Conservation (phyloP, 1,140 invertebrate species). For the Hyles vespertilio region DNA sequence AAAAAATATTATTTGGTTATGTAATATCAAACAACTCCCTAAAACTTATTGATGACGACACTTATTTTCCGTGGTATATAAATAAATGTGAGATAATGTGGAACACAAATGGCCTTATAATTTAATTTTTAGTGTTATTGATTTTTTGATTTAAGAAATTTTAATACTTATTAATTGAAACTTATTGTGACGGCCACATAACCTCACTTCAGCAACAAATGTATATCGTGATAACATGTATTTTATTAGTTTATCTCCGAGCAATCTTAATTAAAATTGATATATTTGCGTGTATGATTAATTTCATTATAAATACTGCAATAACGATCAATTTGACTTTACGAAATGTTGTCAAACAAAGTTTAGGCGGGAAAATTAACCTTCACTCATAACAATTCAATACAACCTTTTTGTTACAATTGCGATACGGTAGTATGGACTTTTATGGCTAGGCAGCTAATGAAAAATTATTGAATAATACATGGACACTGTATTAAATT, state of each 20-base stretch:
- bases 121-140: background rate
- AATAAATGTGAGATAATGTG: no score
- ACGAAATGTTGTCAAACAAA: constrained; percentile 3
- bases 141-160: no score
- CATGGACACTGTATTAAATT: background rate
- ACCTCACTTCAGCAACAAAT: constrained; percentile 11
- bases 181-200: constrained; percentile 6
- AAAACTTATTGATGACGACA: constrained; percentile 25
- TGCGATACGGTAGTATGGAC: no score
- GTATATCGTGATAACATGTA: background rate
- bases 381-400: background rate
- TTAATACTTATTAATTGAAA: background rate
- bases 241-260: constrained; percentile 10
- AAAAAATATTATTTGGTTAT: constrained; percentile 37
- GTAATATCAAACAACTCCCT: constrained; percentile 35
- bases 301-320: constrained; percentile 1
- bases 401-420: no score
- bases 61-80: background rate
- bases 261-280: background rate
- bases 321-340: background rate
- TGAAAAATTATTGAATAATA: background rate
- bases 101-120: background rate
- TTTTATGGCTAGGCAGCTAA: background rate
- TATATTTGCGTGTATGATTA: background rate
- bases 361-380: constrained; percentile 36